A percentile compares a stretch with the other conserved stretches of the same genome.
These are phyloP conservation scores for Penaeus monodon DNA, from an alignment of 2,888 invertebrate genomes.

Conservation along the genomic window DNA sequence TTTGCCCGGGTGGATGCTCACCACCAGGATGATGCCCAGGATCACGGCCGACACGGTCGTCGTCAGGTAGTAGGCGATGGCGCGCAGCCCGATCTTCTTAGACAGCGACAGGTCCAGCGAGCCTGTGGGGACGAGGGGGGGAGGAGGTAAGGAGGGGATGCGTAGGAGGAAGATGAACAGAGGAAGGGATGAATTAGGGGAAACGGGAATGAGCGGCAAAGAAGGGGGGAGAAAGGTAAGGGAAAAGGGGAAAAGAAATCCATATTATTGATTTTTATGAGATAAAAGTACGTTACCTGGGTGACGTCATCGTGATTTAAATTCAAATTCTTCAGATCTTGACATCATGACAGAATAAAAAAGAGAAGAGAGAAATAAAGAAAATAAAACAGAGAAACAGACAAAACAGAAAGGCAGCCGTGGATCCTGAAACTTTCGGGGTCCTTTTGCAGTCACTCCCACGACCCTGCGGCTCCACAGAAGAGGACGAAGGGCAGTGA, in stretches of 20 bases:
- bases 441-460: too few relatives aligned
- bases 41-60: conserved; percentile 94
- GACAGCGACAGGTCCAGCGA: conserved; percentile 91
- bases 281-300: background rate
- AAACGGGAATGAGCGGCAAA: background rate
- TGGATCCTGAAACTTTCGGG: too few relatives aligned
- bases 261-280: background rate
- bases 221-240: background rate
- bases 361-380: too few relatives aligned
- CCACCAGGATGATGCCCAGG: conserved; percentile 89
- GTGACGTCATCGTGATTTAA: background rate
- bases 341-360: too few relatives aligned
- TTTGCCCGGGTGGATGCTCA: conserved; percentile 84
- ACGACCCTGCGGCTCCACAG: too few relatives aligned
- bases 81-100: conserved; percentile 86
- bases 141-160: background rate
- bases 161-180: background rate
- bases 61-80: conserved; percentile 90
- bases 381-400: too few relatives aligned
- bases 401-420: too few relatives aligned
- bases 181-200: background rate
- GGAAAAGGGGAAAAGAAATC: too few relatives aligned
- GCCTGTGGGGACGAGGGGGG: conserved; percentile 71
- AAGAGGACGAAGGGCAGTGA: background rate
- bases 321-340: too few relatives aligned